Conservation (phyloP, 2,797 vertebrate genomes). For the Pangasius macronema region DNA sequence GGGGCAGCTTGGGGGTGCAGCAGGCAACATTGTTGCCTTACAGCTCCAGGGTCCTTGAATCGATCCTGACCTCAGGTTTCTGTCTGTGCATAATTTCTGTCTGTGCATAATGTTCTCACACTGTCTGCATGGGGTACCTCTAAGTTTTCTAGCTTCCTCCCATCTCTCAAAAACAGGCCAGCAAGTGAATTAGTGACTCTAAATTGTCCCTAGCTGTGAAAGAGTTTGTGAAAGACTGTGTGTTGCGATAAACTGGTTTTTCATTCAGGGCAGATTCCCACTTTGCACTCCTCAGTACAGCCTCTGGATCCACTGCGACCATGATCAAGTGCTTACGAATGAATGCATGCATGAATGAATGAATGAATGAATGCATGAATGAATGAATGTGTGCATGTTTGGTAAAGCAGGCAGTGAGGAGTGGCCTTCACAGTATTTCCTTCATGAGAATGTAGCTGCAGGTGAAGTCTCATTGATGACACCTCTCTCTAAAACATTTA, state of each 20-base stretch:
- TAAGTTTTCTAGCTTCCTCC: neutral
- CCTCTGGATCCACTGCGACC: neutral
- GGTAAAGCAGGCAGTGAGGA: neutral
- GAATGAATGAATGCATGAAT: no score
- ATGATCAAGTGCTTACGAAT: neutral
- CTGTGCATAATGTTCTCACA: neutral
- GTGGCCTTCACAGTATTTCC: neutral
- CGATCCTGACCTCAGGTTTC: neutral
- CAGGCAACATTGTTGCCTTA: neutral
- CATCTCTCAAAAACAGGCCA: neutral
- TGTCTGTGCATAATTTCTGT: neutral
- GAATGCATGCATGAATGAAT: neutral
- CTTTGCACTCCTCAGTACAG: neutral
- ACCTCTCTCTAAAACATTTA: neutral
- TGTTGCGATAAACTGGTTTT: neutral
- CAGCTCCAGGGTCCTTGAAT: neutral
- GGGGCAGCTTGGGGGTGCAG: no score
- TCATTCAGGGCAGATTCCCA: neutral
- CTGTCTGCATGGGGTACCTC: neutral
- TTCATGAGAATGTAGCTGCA: neutral
- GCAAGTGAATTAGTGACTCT: neutral
- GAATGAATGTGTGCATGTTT: no score
- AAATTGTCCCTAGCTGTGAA: neutral
- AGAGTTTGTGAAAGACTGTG: neutral
- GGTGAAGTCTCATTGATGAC: neutral